Percentiles rank a stretch among this genome's conserved stretches.
These are phyloP conservation scores for Zaprionus inermis DNA, from an alignment of 1,140 invertebrate genomes.

Conservation along the genomic window DNA sequence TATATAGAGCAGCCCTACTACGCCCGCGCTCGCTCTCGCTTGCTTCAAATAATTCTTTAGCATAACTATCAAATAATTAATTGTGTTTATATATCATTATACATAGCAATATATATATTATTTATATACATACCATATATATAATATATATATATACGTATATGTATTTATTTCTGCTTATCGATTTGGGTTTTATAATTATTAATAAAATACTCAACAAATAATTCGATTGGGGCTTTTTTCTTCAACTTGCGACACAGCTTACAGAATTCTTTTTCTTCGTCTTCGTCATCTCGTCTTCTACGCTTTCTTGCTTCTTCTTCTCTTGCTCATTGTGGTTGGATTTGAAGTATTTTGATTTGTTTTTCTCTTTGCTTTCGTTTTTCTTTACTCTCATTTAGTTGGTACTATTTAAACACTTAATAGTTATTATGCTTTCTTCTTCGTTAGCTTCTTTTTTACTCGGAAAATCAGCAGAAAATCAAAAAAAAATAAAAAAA, in stretches of 20 bases:
- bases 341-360: constrained; percentile 43
- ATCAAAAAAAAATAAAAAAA: constrained; percentile 17
- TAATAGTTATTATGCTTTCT: constrained; percentile 61
- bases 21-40: background rate
- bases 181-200: constrained; percentile 64
- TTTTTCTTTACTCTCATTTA: constrained; percentile 41
- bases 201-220: constrained; percentile 82
- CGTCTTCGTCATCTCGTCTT: background rate
- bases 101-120: constrained; percentile 25
- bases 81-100: constrained; percentile 45
- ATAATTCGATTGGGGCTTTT: constrained; percentile 64
- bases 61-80: constrained; percentile 73
- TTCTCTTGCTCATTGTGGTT: constrained; percentile 21
- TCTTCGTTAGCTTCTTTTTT: constrained; percentile 11
- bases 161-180: constrained; percentile 27
- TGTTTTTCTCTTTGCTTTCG: constrained; percentile 46
- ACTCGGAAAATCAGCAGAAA: background rate
- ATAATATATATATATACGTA: constrained; percentile 36
- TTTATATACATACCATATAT: constrained; percentile 35
- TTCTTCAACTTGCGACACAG: constrained; percentile 22
- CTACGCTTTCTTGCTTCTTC: constrained; percentile 6
- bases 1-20: background rate
- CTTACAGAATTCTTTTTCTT: constrained; percentile 10
- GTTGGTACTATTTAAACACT: constrained; percentile 76
- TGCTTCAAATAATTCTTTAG: constrained; percentile 71